These are phyloP conservation scores for Melanogrammus aeglefinus DNA, from an alignment of 2,797 vertebrate species.

Conservation along the genomic window DNA sequence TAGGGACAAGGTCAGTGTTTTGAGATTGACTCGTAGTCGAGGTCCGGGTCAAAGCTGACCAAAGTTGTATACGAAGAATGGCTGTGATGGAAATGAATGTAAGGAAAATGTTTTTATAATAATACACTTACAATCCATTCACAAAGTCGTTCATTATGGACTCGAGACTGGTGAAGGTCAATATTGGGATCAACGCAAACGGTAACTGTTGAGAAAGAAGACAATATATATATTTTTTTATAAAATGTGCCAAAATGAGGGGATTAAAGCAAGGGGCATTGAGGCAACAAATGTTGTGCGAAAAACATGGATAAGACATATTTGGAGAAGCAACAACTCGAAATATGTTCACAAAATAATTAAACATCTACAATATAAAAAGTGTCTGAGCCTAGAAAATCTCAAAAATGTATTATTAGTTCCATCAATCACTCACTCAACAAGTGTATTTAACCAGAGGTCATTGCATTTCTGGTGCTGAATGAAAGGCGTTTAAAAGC, in stretches of 20 bases:
- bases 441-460: too few relatives aligned
- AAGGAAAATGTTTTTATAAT: not conserved
- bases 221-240: not conserved
- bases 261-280: not conserved
- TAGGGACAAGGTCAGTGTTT: not conserved
- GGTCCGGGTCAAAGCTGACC: not conserved
- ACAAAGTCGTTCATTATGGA: conserved; percentile 90
- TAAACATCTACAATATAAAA: not conserved
- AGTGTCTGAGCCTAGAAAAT: not conserved
- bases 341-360: not conserved
- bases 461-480: too few relatives aligned
- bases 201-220: conserved; percentile 78
- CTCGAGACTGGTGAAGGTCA: conserved; percentile 89
- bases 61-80: too few relatives aligned
- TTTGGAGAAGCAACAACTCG: not conserved
- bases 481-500: too few relatives aligned
- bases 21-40: not conserved
- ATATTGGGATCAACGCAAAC: conserved; percentile 91
- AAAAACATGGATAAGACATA: not conserved
- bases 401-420: not conserved
- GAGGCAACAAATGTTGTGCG: not conserved
- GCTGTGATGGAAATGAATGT: too few relatives aligned
- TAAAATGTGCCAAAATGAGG: not conserved
- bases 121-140: conserved; percentile 84
- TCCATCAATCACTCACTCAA: too few relatives aligned